These are phyloP conservation scores for Dryobotodes eremita DNA, from an alignment of 2,888 invertebrate species.

Conservation along the genomic window DNA sequence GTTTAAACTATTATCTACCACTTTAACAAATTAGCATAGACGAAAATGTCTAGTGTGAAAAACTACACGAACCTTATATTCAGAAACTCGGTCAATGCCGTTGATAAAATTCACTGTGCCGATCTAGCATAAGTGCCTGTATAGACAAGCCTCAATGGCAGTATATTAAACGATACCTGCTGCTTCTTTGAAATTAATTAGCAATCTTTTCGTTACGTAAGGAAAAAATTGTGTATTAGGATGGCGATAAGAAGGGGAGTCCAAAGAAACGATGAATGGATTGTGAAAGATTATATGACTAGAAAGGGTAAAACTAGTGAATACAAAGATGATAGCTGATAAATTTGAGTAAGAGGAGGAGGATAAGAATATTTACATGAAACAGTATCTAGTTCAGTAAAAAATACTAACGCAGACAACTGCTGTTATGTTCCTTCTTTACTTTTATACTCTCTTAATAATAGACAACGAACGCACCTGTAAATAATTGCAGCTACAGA, in stretches of 20 bases:
- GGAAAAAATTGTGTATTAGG: neutral
- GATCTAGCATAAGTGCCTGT: conserved; percentile 38
- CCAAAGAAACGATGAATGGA: neutral
- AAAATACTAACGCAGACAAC: neutral
- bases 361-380: neutral
- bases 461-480: conserved; percentile 15
- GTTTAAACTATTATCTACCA: neutral
- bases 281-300: neutral
- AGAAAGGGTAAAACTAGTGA: neutral
- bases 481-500: conserved; percentile 41
- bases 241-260: neutral
- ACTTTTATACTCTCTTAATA: conserved; percentile 18
- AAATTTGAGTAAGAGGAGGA: neutral
- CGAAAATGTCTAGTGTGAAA: conserved; percentile 39
- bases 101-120: conserved; percentile 49
- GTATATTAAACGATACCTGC: neutral
- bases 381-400: neutral
- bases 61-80: conserved; percentile 47
- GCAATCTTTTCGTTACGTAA: too few relatives aligned
- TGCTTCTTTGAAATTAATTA: neutral
- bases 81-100: conserved; percentile 64
- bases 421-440: neutral
- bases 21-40: conserved; percentile 34
- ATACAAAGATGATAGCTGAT: neutral
- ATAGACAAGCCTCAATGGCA: conserved; percentile 34